phyloP scores from a whole-genome alignment of 2,888 invertebrate genomes.

The Eupithecia inturbata region DNA sequence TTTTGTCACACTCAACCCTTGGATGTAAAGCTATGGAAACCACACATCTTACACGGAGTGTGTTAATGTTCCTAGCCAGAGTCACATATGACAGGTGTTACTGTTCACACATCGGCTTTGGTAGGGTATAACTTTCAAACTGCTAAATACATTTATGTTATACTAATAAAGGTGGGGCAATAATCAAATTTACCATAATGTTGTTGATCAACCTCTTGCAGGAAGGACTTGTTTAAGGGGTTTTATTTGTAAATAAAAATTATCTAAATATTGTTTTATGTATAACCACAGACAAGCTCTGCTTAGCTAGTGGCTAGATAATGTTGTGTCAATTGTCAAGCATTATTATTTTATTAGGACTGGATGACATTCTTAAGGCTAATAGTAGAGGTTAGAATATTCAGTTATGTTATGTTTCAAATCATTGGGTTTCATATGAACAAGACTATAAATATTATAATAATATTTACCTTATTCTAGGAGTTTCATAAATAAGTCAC shows the following conservation, averaged over 20 bases:
- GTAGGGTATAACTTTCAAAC: slow-evolving; percentile 65
- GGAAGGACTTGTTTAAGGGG: background rate
- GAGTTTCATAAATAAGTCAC: background rate
- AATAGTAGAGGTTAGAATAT: background rate
- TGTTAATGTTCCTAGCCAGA: slow-evolving; percentile 81
- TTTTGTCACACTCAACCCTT: slow-evolving; percentile 79
- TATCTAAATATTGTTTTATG: no score
- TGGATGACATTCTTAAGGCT: background rate
- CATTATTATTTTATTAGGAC: no score
- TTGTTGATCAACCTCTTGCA: no score
- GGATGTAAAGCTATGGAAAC: slow-evolving; percentile 62
- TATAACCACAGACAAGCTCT: no score
- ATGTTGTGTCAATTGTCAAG: no score
- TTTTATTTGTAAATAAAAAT: background rate
- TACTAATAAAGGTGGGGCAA: background rate
- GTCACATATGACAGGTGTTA: slow-evolving; percentile 68
- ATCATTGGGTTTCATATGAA: slow-evolving; percentile 68
- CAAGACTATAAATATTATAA: no score
- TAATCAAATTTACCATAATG: background rate
- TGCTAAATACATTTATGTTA: background rate
- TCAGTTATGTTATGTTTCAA: slow-evolving; percentile 52
- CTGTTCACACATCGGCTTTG: slow-evolving; percentile 79
- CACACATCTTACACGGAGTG: slow-evolving; percentile 78
- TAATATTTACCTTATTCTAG: background rate
- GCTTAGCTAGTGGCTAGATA: no score